Conservation (phyloP, 1,140 invertebrate genomes). For the Pectinophora gossypiella region DNA sequence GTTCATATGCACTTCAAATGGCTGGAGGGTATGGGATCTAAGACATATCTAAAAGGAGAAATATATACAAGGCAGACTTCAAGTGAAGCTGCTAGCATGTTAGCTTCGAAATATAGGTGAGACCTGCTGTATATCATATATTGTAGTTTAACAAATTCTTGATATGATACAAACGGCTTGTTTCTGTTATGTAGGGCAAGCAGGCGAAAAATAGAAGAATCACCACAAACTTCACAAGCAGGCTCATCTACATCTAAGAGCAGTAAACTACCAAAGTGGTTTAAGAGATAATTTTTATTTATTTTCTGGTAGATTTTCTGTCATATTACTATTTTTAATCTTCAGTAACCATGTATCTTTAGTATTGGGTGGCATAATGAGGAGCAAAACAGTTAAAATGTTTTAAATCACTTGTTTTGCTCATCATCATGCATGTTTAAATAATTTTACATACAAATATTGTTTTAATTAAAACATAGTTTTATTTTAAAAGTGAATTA, state of each 20-base stretch:
- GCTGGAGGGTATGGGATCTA: slow-evolving; percentile 30
- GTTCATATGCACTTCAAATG: slow-evolving; percentile 83
- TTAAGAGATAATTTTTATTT: slow-evolving; percentile 46
- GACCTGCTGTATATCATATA: too few species aligned
- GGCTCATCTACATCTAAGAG: slow-evolving; percentile 37
- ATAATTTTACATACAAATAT: not conserved
- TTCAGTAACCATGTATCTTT: too few species aligned
- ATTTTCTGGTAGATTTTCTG: too few species aligned
- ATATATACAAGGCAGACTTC: slow-evolving; percentile 51
- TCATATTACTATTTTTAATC: too few species aligned
- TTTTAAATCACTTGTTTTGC: too few species aligned
- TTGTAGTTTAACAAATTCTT: too few species aligned
- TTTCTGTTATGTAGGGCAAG: slow-evolving; percentile 33
- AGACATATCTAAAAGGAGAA: slow-evolving; percentile 46
- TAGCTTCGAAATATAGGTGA: slow-evolving; percentile 65
- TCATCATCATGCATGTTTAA: too few species aligned
- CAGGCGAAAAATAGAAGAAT: slow-evolving; percentile 37
- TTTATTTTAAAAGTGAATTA: slow-evolving; percentile 9
- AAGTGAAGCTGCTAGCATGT: slow-evolving; percentile 55
- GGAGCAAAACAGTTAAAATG: too few species aligned
- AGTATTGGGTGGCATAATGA: too few species aligned
- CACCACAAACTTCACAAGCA: slow-evolving; percentile 11
- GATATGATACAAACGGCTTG: not conserved
- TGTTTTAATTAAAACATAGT: not conserved
- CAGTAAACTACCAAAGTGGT: slow-evolving; percentile 62